Conservation (phyloP, 2,797 vertebrate genomes). For the Dicrostonyx torquatus region DNA sequence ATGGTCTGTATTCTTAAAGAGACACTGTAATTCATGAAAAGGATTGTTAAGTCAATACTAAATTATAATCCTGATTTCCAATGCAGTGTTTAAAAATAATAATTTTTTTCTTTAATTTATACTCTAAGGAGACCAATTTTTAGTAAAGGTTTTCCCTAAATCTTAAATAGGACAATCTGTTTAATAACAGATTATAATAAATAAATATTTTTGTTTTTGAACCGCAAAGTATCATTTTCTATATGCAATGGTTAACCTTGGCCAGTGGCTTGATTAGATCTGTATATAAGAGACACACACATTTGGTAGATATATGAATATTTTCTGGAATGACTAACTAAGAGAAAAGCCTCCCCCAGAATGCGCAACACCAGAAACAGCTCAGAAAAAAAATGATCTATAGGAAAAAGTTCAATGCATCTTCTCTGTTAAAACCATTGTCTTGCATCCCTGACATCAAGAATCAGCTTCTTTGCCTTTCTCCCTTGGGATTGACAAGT, state of each 20-base stretch:
- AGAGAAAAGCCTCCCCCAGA: neutral
- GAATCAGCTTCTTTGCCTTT: neutral
- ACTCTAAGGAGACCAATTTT: neutral
- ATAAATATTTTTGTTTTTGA: neutral
- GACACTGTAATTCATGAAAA: neutral
- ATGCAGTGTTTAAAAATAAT: neutral
- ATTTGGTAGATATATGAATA: too few species aligned
- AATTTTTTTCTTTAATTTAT: neutral
- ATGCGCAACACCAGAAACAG: too few species aligned
- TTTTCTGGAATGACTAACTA: neutral
- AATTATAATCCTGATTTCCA: neutral
- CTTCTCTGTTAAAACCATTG: too few species aligned
- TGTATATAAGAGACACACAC: neutral
- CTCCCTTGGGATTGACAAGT: neutral
- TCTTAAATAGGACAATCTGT: neutral
- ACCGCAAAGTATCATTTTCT: neutral
- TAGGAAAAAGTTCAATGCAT: neutral
- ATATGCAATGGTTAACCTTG: neutral
- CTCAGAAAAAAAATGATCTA: neutral
- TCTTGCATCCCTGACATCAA: too few species aligned
- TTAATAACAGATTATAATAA: neutral
- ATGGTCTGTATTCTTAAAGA: neutral
- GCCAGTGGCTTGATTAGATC: neutral
- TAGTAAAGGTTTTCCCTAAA: too few species aligned
- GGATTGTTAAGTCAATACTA: neutral